A percentile compares a stretch with the other conserved stretches of the same genome.
Evolutionary conservation across 37 sponge, comb jelly and placozoan genomes (phyloP).

Genomic region (Haliclona indistincta): DNA sequence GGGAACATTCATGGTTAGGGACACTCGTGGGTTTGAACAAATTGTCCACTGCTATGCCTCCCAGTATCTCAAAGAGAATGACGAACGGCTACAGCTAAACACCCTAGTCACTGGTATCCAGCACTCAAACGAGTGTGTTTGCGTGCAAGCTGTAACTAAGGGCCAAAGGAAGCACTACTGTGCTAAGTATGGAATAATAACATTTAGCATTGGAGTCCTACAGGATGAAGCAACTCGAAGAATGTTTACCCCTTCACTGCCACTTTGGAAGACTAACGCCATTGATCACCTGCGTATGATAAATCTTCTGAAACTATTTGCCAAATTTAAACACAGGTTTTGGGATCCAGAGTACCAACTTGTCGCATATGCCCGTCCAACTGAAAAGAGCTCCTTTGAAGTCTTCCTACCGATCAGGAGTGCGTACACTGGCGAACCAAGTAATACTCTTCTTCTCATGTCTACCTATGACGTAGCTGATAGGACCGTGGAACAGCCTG

Average conservation of each 20-base stretch:
- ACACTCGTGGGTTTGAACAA: no score
- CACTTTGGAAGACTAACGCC: constrained; percentile 11
- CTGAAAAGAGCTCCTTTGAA: neutral
- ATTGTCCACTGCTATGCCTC: no score
- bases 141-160: neutral
- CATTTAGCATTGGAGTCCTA: constrained; percentile 12
- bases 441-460: neutral
- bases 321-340: constrained; percentile 17
- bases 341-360: constrained; percentile 21
- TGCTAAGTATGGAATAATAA: constrained; percentile 11
- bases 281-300: constrained; percentile 2
- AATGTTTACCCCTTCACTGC: constrained; percentile 32
- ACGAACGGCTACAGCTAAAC: no score
- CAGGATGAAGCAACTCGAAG: neutral
- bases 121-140: constrained; percentile 6
- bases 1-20: no score
- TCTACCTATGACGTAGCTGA: neutral
- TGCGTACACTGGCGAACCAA: neutral
- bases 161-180: neutral
- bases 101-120: neutral
- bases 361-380: constrained; percentile 3
- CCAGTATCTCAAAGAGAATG: no score
- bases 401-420: constrained; percentile 23
- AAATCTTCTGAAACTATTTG: constrained; percentile 24
- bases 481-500: neutral